Conservation (phyloP, 2,888 invertebrate genomes). For the Holacanthella duospinosa region DNA sequence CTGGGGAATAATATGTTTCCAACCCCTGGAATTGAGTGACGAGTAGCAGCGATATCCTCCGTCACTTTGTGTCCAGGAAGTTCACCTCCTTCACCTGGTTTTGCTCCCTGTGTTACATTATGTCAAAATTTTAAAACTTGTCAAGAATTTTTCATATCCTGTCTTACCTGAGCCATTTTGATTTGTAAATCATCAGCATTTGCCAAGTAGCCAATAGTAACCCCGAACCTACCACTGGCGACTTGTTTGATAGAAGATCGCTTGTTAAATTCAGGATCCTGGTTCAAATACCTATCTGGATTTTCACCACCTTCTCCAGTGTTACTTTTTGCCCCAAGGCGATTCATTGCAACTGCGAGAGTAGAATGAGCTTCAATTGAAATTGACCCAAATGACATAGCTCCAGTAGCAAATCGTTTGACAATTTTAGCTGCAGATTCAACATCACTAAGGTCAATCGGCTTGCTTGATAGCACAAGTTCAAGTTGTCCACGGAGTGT, state of each 20-base stretch:
- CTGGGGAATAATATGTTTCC: background rate
- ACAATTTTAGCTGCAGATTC: conserved; percentile 92
- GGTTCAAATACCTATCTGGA: conserved; percentile 58
- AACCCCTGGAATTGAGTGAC: conserved; percentile 82
- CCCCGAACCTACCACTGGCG: conserved; percentile 78
- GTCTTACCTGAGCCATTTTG: conserved; percentile 99
- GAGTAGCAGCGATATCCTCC: conserved; percentile 83
- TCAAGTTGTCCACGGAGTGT: conserved; percentile 89
- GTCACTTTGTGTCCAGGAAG: conserved; percentile 71
- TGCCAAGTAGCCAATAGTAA: conserved; percentile 91
- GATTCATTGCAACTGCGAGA: conserved; percentile 93
- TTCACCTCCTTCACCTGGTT: conserved; percentile 98
- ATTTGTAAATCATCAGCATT: conserved; percentile 98
- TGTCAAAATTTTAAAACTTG: too few species aligned
- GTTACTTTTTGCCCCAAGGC: conserved; percentile 93
- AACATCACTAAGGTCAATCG: conserved; percentile 75
- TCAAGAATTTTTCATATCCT: too few species aligned
- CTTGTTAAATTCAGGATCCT: conserved; percentile 68
- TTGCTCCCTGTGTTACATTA: too few species aligned
- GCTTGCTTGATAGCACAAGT: conserved; percentile 58
- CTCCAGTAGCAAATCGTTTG: conserved; percentile 84
- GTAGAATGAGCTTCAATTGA: conserved; percentile 92
- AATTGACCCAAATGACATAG: conserved; percentile 95
- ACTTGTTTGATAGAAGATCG: conserved; percentile 97
- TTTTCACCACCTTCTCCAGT: conserved; percentile 89